Conservation (phyloP, 1,140 invertebrate species). For the Campodea augens region DNA sequence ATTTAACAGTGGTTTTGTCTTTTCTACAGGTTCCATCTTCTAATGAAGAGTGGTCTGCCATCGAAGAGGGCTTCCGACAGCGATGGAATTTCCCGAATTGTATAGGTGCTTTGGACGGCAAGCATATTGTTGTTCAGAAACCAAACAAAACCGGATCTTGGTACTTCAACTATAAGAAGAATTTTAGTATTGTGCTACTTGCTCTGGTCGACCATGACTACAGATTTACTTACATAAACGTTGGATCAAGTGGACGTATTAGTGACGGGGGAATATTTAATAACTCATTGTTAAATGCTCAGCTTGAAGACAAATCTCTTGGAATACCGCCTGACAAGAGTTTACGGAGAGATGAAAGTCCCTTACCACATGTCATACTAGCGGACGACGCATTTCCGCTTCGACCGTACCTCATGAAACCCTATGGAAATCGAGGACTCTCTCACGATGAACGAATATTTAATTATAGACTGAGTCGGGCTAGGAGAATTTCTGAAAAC, state of each 20-base stretch:
- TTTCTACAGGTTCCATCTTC: no score
- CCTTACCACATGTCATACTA: conserved; percentile 15
- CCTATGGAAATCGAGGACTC: conserved; percentile 11
- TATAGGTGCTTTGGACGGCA: conserved; percentile 19
- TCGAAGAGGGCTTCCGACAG: no score
- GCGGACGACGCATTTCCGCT: conserved; percentile 16
- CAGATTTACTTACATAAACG: conserved; percentile 25
- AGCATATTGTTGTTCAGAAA: conserved; percentile 17
- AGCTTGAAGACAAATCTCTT: no score
- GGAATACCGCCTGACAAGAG: background rate
- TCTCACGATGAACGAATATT: conserved; percentile 14
- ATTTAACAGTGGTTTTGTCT: no score
- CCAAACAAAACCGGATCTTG: conserved; percentile 13
- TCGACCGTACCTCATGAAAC: conserved; percentile 13
- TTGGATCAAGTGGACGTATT: conserved; percentile 22
- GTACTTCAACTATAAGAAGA: conserved; percentile 20
- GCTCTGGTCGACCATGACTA: conserved; percentile 29
- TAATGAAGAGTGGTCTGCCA: no score
- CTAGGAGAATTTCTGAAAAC: conserved; percentile 18
- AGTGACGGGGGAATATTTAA: conserved; percentile 18
- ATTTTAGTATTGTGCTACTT: conserved; percentile 20
- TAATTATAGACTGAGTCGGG: conserved; percentile 19
- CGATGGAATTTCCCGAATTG: conserved; percentile 17
- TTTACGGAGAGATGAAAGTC: background rate
- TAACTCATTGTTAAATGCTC: no score